Conservation (phyloP, 2,113 vertebrate genomes). For the Podiceps cristatus region DNA sequence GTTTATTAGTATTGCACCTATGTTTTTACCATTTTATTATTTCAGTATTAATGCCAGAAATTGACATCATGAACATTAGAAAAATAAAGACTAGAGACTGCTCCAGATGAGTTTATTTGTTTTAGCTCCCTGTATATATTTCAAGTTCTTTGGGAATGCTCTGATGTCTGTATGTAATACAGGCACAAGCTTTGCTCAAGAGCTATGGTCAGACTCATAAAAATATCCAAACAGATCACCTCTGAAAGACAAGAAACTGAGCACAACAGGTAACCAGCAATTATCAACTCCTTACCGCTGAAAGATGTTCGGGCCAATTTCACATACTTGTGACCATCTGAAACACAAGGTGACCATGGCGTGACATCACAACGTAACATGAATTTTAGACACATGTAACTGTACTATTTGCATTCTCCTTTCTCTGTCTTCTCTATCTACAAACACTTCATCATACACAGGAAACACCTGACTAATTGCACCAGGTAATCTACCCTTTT, state of each 20-base stretch:
- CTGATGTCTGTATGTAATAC: neutral
- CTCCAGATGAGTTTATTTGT: neutral
- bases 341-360: neutral
- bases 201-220: neutral
- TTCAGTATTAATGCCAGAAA: neutral
- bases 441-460: neutral
- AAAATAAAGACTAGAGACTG: neutral
- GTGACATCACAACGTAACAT: fast-evolving
- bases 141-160: neutral
- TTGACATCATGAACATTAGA: neutral
- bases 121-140: neutral
- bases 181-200: neutral
- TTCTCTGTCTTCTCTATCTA: neutral
- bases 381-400: neutral
- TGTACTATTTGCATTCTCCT: neutral
- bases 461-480: neutral
- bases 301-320: neutral
- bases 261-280: neutral
- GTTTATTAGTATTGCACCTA: neutral
- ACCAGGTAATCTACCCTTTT: neutral
- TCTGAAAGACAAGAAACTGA: neutral
- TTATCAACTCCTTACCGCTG: neutral
- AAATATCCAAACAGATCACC: neutral
- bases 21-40: neutral
- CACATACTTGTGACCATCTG: neutral